Evolutionary conservation across 2,888 invertebrate species (phyloP).

Genomic region (Sipha maydis): DNA sequence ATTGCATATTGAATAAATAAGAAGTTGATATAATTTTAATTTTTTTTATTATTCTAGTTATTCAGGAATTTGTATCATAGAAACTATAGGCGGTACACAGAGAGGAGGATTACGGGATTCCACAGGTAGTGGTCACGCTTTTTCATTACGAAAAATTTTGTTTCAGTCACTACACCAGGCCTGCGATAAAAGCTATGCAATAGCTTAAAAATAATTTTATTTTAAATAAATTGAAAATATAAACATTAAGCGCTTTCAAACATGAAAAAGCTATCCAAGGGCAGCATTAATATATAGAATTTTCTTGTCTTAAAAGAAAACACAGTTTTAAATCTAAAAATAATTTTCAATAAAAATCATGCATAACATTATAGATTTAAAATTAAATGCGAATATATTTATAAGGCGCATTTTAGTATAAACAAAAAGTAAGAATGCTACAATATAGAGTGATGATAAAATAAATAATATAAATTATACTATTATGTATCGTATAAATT

Average conservation of each 20-base stretch:
- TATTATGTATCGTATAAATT: not conserved
- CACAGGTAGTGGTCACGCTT: too few relatives aligned
- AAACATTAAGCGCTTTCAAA: too few relatives aligned
- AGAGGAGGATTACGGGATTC: too few relatives aligned
- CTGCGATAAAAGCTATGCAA: too few relatives aligned
- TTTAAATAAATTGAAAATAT: not conserved
- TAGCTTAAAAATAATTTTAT: too few relatives aligned
- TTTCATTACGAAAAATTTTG: too few relatives aligned
- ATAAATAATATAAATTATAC: not conserved
- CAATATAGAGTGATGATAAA: not conserved
- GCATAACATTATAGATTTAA: not conserved
- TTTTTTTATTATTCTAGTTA: too few relatives aligned
- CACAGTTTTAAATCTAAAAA: not conserved
- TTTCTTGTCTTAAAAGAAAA: not conserved
- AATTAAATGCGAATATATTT: not conserved
- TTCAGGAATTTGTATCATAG: too few relatives aligned
- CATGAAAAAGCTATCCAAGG: not conserved
- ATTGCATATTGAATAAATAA: too few relatives aligned
- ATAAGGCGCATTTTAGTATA: not conserved
- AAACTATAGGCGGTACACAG: too few relatives aligned
- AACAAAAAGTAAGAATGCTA: not conserved
- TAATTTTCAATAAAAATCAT: not conserved
- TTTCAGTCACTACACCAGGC: too few relatives aligned
- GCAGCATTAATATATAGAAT: not conserved
- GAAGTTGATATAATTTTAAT: too few relatives aligned